These are phyloP conservation scores for Rutilus rutilus DNA, from an alignment of 2,113 vertebrate genomes.

Conservation along the genomic window DNA sequence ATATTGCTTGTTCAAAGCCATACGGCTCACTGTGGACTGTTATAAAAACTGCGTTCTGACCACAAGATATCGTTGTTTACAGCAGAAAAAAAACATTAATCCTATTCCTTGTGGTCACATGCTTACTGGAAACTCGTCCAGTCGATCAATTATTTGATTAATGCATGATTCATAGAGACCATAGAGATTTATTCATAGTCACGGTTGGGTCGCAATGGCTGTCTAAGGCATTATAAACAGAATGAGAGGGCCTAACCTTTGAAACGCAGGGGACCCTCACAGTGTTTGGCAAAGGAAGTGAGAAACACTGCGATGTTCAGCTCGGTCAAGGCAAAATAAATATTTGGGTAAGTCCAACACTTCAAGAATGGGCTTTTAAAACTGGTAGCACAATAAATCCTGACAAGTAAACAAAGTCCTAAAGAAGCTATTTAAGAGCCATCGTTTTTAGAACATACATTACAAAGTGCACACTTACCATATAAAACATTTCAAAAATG, in stretches of 20 bases:
- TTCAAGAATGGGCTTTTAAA: slow-evolving; percentile 56
- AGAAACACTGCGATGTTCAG: slow-evolving; percentile 54
- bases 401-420: slow-evolving; percentile 54
- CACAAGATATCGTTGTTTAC: slow-evolving; percentile 20
- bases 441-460: not conserved
- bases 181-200: slow-evolving; percentile 37
- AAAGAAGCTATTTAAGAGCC: slow-evolving; percentile 49
- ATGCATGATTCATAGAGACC: slow-evolving; percentile 49
- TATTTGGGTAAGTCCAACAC: slow-evolving; percentile 65
- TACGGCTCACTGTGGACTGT: slow-evolving; percentile 2
- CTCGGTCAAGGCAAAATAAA: slow-evolving; percentile 59
- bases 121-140: slow-evolving; percentile 20
- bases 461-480: not conserved
- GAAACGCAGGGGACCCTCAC: slow-evolving; percentile 50
- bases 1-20: slow-evolving; percentile 31
- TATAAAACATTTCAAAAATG: not conserved
- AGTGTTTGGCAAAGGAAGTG: slow-evolving; percentile 55
- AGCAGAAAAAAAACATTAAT: slow-evolving; percentile 21
- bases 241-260: slow-evolving; percentile 54
- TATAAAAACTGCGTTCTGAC: slow-evolving; percentile 4
- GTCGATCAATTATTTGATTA: slow-evolving; percentile 48
- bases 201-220: slow-evolving; percentile 11
- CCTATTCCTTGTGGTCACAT: slow-evolving; percentile 16
- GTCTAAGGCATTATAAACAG: slow-evolving; percentile 57
- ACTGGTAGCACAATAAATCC: slow-evolving; percentile 48